A percentile compares a stretch with the other conserved stretches of the same genome.
Evolutionary conservation across 2,888 invertebrate species (phyloP).

Genomic region (Drosophila dives): DNA sequence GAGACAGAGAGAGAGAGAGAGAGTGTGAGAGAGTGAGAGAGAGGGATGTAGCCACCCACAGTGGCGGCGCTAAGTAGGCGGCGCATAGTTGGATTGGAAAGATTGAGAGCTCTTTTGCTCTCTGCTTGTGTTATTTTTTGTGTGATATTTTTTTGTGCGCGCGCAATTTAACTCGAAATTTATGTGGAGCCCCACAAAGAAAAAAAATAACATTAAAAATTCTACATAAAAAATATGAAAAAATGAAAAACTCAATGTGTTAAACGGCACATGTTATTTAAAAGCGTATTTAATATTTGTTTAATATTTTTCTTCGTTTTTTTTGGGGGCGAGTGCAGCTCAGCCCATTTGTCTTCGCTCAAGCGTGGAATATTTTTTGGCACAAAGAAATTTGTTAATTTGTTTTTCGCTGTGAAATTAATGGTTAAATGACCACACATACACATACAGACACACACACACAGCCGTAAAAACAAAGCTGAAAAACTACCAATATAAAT

Average conservation of each 20-base stretch:
- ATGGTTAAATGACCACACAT: conserved; percentile 53
- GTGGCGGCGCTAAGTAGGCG: conserved; percentile 72
- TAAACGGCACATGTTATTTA: conserved; percentile 81
- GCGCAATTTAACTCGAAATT: conserved; percentile 81
- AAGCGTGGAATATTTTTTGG: conserved; percentile 77
- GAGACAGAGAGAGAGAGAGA: conserved; percentile 4
- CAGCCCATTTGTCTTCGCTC: conserved; percentile 79
- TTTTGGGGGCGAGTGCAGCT: conserved; percentile 21
- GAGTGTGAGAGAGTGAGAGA: conserved; percentile 10
- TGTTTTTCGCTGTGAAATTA: conserved; percentile 63
- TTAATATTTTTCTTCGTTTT: conserved; percentile 25
- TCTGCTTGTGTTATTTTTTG: conserved; percentile 23
- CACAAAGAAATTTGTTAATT: conserved; percentile 76
- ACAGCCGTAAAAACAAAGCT: conserved; percentile 54
- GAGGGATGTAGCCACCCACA: conserved; percentile 64
- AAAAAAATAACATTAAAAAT: conserved; percentile 56
- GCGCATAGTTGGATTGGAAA: conserved; percentile 40
- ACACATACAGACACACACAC: conserved; percentile 4
- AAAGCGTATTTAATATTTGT: conserved; percentile 70
- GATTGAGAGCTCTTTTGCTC: too few species aligned
- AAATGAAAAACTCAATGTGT: conserved; percentile 76
- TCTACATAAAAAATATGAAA: conserved; percentile 10
- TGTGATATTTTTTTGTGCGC: conserved; percentile 70
- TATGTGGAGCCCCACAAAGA: conserved; percentile 54
- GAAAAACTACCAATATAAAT: conserved; percentile 69